A percentile compares a stretch with the other conserved stretches of the same genome.
phyloP scores from a whole-genome alignment of 2,888 invertebrate species.

The Caenorhabditis doughertyi region DNA sequence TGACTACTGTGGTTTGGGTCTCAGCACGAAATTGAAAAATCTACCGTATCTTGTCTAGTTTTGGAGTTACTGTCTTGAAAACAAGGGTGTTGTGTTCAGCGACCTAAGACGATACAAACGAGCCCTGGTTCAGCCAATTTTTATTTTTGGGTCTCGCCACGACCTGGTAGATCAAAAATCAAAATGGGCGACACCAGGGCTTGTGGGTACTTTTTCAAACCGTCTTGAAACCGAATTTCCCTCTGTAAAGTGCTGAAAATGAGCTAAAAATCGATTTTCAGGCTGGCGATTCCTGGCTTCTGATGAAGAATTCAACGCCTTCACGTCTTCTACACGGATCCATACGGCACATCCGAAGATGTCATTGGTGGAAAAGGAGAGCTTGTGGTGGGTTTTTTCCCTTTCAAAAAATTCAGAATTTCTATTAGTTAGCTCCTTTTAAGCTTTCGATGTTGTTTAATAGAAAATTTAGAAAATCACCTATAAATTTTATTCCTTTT shows the following conservation, averaged over 20 bases:
- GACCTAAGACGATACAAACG: too few species aligned
- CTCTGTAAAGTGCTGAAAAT: background rate
- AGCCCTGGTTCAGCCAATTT: too few species aligned
- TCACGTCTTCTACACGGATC: constrained; percentile 54
- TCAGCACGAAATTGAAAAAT: too few species aligned
- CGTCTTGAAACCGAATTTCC: background rate
- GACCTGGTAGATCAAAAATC: too few species aligned
- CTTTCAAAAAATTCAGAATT: background rate
- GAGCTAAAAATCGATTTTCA: background rate
- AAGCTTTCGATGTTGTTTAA: background rate
- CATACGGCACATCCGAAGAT: constrained; percentile 49
- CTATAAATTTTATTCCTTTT: background rate
- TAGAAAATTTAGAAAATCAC: too few species aligned
- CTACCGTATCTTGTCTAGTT: too few species aligned
- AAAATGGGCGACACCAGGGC: background rate
- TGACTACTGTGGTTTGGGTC: too few species aligned
- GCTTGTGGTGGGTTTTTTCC: constrained; percentile 39
- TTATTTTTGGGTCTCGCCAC: too few species aligned
- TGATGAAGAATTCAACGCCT: constrained; percentile 67
- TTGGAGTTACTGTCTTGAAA: too few species aligned
- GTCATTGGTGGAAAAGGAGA: constrained; percentile 57
- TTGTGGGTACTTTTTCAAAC: background rate
- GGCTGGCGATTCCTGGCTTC: constrained; percentile 70
- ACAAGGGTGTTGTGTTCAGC: too few species aligned
- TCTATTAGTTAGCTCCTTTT: too few species aligned